Evolutionary conservation across 2,797 vertebrate genomes (phyloP).

Genomic region (Potorous gilbertii): DNA sequence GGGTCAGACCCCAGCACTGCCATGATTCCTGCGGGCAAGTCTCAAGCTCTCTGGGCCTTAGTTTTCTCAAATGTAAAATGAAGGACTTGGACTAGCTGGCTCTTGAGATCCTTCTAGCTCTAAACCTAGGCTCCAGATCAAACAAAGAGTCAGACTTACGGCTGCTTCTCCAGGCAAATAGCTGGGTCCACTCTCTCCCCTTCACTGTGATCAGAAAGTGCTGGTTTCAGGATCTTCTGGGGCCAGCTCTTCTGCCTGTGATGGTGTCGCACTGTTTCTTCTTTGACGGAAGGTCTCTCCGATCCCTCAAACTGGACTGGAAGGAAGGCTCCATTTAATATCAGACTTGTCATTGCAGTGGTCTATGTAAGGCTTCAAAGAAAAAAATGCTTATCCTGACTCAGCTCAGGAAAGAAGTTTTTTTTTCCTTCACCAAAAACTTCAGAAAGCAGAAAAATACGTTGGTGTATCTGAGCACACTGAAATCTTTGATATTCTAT

Average conservation of each 20-base stretch:
- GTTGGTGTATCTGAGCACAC: not conserved
- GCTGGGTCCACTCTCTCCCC: constrained; percentile 89
- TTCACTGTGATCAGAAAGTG: constrained; percentile 78
- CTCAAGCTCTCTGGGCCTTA: not conserved
- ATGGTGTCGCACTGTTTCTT: constrained; percentile 85
- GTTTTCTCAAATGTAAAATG: not conserved
- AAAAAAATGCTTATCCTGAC: not conserved
- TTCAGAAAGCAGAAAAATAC: rapidly evolving
- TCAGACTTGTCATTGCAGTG: not conserved
- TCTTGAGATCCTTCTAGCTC: not conserved
- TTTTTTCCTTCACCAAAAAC: not conserved
- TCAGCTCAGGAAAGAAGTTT: not conserved
- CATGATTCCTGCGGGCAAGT: not conserved
- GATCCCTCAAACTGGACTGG: constrained; percentile 94
- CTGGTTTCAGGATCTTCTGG: constrained; percentile 89
- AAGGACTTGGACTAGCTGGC: not conserved
- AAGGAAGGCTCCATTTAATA: constrained; percentile 56
- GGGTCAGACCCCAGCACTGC: not conserved
- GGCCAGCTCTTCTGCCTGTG: constrained; percentile 94
- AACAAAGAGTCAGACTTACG: constrained; percentile 84
- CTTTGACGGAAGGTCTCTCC: constrained; percentile 86
- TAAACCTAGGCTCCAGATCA: not conserved
- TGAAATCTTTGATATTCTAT: not conserved
- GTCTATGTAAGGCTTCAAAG: rapidly evolving
- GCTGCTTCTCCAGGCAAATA: constrained; percentile 94